Evolutionary conservation across 2,113 vertebrate genomes (phyloP), one percentile per base, ranked within the genome.

Genomic region (Dryoscopus gambensis): DNA sequence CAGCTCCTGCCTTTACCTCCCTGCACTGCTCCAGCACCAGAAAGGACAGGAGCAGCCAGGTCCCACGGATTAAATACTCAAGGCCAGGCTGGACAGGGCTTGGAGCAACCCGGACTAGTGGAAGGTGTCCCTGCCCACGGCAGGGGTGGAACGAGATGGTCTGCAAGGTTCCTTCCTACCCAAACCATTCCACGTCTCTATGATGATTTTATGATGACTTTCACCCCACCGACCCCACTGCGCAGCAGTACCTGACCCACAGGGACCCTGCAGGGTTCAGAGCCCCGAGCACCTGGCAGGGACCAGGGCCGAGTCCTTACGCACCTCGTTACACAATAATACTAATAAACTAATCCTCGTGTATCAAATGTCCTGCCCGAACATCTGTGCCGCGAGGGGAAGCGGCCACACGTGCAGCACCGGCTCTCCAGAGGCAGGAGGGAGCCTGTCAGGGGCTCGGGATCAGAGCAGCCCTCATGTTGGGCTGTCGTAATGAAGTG

Each of bases 401-500:
- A 5, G 82, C 1, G 21, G 64, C 82, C 78, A 31, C 55, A 5
- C 15, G 33, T 49, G 42, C 73, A 16, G 5, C 89, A 9, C 50
- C 64, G 16, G 89, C 76, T 65, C 93, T 84, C 81, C 8, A 1
- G 93, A 59, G 93, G 74, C 47, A 50, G 13, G 40, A 40, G 31
- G 74, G 70, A 79, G 44, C 81, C 69, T 91, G 64, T 40, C 50
- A 30, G 76, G 74, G 40, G 35, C 64, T 62, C 2, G 10, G 75
- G 67, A 62, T 90, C 82, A 76, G 75, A 83, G 75, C 71, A 50
- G n/a, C 0, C 25, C 94, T 62, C 10, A 0, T 76, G 40, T 81
- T 10, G 5, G 93, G 76, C 87, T 93, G 52, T 6, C 76, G 33
- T 86, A 92, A 94, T 50, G 84, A 95, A 86, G 94, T 17, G 83